A percentile compares a stretch with the other conserved stretches of the same genome.
These are phyloP conservation scores for Leptinotarsa tumamoca DNA, from an alignment of 2,888 invertebrate genomes.

Conservation along the genomic window DNA sequence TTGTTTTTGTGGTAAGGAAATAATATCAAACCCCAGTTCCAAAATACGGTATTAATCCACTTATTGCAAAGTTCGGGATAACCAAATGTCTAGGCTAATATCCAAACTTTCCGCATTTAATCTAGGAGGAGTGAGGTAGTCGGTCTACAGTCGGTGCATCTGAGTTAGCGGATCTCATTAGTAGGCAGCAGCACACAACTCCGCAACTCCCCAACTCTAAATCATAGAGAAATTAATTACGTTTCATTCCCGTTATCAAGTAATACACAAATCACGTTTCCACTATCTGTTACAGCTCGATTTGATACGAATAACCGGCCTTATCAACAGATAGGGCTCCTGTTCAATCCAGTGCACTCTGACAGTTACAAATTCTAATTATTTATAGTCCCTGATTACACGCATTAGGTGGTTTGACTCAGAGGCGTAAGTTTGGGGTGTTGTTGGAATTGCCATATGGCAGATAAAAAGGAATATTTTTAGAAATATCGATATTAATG, in stretches of 20 bases:
- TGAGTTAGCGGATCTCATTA: conserved; percentile 57
- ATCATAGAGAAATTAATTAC: conserved; percentile 65
- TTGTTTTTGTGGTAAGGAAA: not conserved
- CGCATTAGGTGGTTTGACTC: conserved; percentile 32
- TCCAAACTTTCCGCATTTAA: conserved; percentile 54
- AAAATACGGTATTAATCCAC: conserved; percentile 43
- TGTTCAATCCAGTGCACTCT: conserved; percentile 48
- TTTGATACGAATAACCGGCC: conserved; percentile 62
- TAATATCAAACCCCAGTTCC: not conserved
- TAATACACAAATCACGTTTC: conserved; percentile 64
- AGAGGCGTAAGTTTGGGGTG: not conserved
- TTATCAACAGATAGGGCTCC: conserved; percentile 56
- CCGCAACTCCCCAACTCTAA: conserved; percentile 52
- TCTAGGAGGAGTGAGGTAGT: conserved; percentile 39
- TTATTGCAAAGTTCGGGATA: conserved; percentile 44
- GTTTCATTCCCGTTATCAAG: conserved; percentile 64
- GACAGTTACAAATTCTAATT: conserved; percentile 54
- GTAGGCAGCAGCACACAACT: conserved; percentile 56
- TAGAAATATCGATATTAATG: too few relatives aligned
- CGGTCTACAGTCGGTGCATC: conserved; percentile 46
- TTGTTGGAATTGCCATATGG: too few relatives aligned
- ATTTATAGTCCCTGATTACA: conserved; percentile 50
- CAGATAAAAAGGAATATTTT: too few relatives aligned
- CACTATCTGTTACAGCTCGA: conserved; percentile 62
- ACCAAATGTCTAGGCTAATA: conserved; percentile 52